Percentiles rank a stretch among this genome's conserved stretches.
phyloP scores from a whole-genome alignment of 1,140 invertebrate species.

The Drosophila tropicalis region DNA sequence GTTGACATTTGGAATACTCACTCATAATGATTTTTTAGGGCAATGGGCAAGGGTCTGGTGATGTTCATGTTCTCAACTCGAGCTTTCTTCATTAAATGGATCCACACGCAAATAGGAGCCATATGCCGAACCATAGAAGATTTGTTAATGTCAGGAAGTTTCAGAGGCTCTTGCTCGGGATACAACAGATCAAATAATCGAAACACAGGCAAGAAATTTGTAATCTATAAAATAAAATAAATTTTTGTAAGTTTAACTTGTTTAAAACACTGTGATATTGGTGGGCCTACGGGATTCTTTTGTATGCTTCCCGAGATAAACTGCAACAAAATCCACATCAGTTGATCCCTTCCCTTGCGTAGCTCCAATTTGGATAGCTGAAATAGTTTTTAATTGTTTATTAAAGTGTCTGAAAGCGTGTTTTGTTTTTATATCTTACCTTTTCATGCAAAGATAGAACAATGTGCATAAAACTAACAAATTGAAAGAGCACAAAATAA shows the following conservation, averaged over 20 bases:
- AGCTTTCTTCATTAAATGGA: slow-evolving; percentile 97
- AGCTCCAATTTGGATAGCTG: slow-evolving; percentile 91
- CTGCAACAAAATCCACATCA: slow-evolving; percentile 99
- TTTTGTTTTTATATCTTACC: slow-evolving; percentile 80
- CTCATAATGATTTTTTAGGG: slow-evolving; percentile 93
- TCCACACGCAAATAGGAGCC: slow-evolving; percentile 98
- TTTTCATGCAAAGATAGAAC: slow-evolving; percentile 94
- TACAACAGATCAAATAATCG: slow-evolving; percentile 96
- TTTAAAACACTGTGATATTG: background rate
- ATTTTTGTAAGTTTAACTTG: background rate
- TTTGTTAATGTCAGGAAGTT: slow-evolving; percentile 94
- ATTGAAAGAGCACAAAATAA: slow-evolving; percentile 97
- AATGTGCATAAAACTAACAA: slow-evolving; percentile 96
- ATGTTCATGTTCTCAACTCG: slow-evolving; percentile 91
- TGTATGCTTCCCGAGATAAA: slow-evolving; percentile 98
- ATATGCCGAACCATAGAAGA: slow-evolving; percentile 94
- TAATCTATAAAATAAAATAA: slow-evolving; percentile 85
- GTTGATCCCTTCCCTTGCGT: slow-evolving; percentile 94
- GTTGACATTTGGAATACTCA: slow-evolving; percentile 80
- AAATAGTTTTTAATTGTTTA: no score
- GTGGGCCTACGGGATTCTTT: slow-evolving; percentile 90
- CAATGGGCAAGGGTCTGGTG: slow-evolving; percentile 91
- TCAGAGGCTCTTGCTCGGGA: slow-evolving; percentile 94
- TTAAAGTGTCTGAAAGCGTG: background rate
- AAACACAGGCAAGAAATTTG: slow-evolving; percentile 95